Evolutionary conservation across 2,113 vertebrate genomes (phyloP).

Genomic region (Struthio camelus): DNA sequence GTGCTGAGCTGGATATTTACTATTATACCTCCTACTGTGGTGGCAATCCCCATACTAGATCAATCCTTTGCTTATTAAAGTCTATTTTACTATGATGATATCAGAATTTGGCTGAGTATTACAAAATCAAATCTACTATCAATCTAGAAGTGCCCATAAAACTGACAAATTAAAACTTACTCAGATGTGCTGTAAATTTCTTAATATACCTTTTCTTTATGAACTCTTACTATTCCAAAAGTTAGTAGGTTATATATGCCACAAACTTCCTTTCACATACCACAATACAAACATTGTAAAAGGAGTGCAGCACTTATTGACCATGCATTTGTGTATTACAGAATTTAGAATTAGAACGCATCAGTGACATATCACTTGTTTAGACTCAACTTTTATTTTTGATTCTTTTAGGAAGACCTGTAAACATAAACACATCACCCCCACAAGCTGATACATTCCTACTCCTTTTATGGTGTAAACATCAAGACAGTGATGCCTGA

Average conservation of each 20-base stretch:
- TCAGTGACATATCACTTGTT: neutral
- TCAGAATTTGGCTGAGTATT: neutral
- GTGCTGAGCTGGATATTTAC: neutral
- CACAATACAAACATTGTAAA: neutral
- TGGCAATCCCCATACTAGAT: neutral
- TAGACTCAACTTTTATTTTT: neutral
- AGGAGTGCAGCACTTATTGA: neutral
- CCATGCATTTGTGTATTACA: neutral
- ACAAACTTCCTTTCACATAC: neutral
- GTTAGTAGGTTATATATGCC: neutral
- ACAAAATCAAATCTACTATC: neutral
- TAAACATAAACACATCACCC: neutral
- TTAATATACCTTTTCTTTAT: neutral
- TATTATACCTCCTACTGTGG: neutral
- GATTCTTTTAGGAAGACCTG: neutral
- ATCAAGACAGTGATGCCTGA: neutral
- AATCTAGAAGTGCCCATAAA: neutral
- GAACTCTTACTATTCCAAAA: neutral
- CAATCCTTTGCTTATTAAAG: neutral
- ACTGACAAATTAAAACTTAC: neutral
- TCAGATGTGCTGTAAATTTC: neutral
- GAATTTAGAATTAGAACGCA: neutral
- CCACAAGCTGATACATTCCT: neutral
- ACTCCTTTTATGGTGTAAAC: neutral
- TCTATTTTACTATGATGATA: neutral